Evolutionary conservation across 2,888 invertebrate species (phyloP).

Genomic region (Tenthredo distinguenda): DNA sequence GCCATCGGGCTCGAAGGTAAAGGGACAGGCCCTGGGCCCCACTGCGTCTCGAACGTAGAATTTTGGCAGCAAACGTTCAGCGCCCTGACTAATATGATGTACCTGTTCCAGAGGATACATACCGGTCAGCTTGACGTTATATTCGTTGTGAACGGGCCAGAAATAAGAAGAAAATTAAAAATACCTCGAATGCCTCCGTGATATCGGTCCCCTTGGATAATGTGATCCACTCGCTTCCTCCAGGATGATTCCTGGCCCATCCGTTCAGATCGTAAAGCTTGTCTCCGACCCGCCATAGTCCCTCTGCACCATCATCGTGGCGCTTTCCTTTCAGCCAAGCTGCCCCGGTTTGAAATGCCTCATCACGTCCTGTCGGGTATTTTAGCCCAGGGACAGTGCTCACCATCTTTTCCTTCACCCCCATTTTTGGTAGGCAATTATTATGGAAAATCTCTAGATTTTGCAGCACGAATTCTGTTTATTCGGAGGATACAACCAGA

Average conservation of each 20-base stretch:
- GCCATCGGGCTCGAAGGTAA: slow-evolving; percentile 87
- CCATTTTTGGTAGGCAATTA: background rate
- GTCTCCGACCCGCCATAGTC: slow-evolving; percentile 88
- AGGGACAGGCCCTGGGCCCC: slow-evolving; percentile 84
- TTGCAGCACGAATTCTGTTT: too few species aligned
- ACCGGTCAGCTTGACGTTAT: background rate
- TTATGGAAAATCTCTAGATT: too few species aligned
- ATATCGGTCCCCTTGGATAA: slow-evolving; percentile 89
- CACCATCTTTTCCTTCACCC: slow-evolving; percentile 58
- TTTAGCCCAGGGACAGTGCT: slow-evolving; percentile 81
- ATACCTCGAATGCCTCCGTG: slow-evolving; percentile 87
- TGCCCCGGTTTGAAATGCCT: slow-evolving; percentile 77
- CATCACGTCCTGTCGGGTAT: slow-evolving; percentile 80
- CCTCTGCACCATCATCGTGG: slow-evolving; percentile 87
- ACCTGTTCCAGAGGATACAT: slow-evolving; percentile 65
- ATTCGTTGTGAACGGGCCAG: background rate
- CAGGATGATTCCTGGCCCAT: slow-evolving; percentile 91
- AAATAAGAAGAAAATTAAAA: background rate
- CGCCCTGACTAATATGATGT: slow-evolving; percentile 83
- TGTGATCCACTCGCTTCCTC: slow-evolving; percentile 88
- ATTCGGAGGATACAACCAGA: too few species aligned
- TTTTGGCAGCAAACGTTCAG: slow-evolving; percentile 82
- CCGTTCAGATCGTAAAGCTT: slow-evolving; percentile 79
- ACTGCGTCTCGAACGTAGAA: slow-evolving; percentile 84
- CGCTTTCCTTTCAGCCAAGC: slow-evolving; percentile 85